Evolutionary conservation across 2,113 vertebrate species (phyloP).

Genomic region (Passer montanus): DNA sequence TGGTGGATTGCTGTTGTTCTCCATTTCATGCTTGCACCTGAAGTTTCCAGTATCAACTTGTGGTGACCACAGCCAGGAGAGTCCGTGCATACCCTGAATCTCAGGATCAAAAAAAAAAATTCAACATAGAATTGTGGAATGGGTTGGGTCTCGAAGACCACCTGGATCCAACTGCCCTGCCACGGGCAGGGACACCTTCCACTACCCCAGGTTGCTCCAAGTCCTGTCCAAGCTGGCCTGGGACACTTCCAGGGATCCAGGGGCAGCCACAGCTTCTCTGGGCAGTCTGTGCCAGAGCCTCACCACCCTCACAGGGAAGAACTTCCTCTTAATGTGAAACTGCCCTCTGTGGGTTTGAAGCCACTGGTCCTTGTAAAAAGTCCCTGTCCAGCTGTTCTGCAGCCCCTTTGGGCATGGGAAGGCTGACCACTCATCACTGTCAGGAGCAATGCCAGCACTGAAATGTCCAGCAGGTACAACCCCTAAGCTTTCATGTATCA

Average conservation of each 20-base stretch:
- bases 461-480: neutral
- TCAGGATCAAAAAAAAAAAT: neutral
- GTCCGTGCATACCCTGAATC: neutral
- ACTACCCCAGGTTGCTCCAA: neutral
- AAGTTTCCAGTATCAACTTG: neutral
- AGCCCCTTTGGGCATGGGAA: neutral
- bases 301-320: neutral
- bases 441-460: neutral
- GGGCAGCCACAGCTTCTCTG: neutral
- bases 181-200: neutral
- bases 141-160: neutral
- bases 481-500: fast-evolving
- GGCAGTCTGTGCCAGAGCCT: neutral
- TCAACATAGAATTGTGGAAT: neutral
- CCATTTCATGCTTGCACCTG: fast-evolving
- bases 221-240: neutral
- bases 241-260: neutral
- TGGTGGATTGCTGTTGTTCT: neutral
- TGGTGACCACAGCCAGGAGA: neutral
- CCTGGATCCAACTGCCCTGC: neutral
- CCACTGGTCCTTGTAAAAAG: neutral
- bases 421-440: neutral
- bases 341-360: neutral
- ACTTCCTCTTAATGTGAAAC: neutral
- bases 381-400: neutral